These are phyloP conservation scores for Casuarius casuarius DNA, from an alignment of 2,113 vertebrate genomes.

Conservation along the genomic window DNA sequence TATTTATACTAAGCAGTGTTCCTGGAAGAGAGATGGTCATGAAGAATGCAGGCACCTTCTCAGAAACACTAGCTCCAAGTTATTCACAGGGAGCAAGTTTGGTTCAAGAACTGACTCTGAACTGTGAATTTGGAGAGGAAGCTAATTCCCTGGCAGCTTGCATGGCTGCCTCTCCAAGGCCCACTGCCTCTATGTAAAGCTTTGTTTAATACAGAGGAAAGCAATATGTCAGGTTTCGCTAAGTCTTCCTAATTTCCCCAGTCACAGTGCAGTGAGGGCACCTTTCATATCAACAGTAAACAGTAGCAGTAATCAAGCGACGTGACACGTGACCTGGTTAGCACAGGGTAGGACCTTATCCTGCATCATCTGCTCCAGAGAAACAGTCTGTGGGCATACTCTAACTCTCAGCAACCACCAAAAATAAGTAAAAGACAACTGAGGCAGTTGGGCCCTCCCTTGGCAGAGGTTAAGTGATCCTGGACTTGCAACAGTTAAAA, in stretches of 20 bases:
- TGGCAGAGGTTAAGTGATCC: background rate
- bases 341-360: background rate
- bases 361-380: background rate
- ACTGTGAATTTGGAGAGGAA: background rate
- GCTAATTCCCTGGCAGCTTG: background rate
- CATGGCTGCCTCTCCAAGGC: background rate
- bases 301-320: background rate
- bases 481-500: background rate
- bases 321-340: background rate
- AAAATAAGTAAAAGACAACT: background rate
- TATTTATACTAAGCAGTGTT: background rate
- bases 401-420: background rate
- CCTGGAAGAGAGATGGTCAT: background rate
- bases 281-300: background rate
- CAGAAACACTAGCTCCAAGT: background rate
- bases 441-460: background rate
- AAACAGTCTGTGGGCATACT: background rate
- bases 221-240: background rate
- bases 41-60: background rate
- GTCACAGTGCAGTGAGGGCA: background rate
- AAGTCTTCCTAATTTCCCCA: background rate
- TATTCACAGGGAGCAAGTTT: background rate
- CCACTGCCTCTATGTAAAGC: background rate
- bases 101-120: background rate
- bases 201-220: background rate